Evolutionary conservation across 2,797 vertebrate species (phyloP).

Genomic region (Gorsachius magnificus): DNA sequence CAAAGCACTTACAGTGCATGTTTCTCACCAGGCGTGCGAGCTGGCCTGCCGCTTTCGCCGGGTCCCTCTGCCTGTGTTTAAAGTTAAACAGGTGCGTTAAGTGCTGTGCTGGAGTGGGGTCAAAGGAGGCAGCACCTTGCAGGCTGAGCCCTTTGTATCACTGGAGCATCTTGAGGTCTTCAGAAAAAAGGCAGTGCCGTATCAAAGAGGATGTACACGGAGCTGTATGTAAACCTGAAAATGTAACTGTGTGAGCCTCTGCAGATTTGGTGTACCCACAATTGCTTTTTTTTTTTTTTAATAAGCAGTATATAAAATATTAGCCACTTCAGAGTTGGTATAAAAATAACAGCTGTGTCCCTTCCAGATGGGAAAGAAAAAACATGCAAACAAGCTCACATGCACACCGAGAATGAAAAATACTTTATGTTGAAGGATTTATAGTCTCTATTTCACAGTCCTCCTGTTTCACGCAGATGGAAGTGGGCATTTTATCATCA

Average conservation of each 20-base stretch:
- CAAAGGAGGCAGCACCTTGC: neutral
- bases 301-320: neutral
- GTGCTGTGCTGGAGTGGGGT: neutral
- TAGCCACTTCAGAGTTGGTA: neutral
- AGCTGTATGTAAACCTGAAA: neutral
- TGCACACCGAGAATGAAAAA: neutral
- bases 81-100: neutral
- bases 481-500: neutral
- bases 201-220: neutral
- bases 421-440: neutral
- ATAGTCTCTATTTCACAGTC: neutral
- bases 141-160: neutral
- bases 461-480: neutral
- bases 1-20: neutral
- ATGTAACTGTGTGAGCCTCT: neutral
- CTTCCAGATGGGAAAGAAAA: neutral
- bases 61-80: neutral
- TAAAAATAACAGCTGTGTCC: neutral
- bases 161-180: neutral
- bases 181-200: neutral
- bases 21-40: rapidly evolving
- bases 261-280: neutral
- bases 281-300: neutral
- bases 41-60: rapidly evolving
- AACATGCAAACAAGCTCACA: neutral